Evolutionary conservation across 2,888 invertebrate species (phyloP), one percentile per base, ranked within the genome.

Genomic region (Pardosa pseudoannulata): DNA sequence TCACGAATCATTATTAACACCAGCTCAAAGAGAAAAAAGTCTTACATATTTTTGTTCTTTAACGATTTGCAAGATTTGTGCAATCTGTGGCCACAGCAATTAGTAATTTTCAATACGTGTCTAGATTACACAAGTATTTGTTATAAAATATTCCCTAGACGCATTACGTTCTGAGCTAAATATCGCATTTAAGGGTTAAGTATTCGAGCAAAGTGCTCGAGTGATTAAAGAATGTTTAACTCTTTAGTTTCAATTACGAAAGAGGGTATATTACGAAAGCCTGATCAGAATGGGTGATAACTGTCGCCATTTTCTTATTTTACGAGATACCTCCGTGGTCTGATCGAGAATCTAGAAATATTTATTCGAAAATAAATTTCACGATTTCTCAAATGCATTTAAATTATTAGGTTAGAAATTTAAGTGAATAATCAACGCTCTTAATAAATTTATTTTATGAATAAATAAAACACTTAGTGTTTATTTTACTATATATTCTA

Each of bases 221-320:
- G 41, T 46, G 41, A 46, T 46, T 46, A 46, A 46, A 46, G 41
- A 46, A 46, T 46, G 16, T 46, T 46, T 46, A 46, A 46, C 41
- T 16, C 41, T 46, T 46, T 11, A 46, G 41, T 46, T 46, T 46
- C 16, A 46, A 46, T 46, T 46, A 46, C 9, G 41, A 46, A 11
- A n/a, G 41, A 16, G 1, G 16, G 16, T 46, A 46, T 46, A 46
- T 46, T 46, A 46, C 16, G 16, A 46, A 9, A 46, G 1, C 6
- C 9, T 46, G 41, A 46, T 46, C 16, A 46, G 16, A 46, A 46
- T 46, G 16, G 41, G 41, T 13, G 1, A n/a, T 46, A 46, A 46
- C 9, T 46, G 41, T 46, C 41, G 16, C 2, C 16, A 13, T 6
- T 46, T 11, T 46, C 9, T 6, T 2, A 13, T n/a, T 6, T 16